phyloP scores from a whole-genome alignment of 2,888 invertebrate genomes.

The Lasioglossum villosulum region DNA sequence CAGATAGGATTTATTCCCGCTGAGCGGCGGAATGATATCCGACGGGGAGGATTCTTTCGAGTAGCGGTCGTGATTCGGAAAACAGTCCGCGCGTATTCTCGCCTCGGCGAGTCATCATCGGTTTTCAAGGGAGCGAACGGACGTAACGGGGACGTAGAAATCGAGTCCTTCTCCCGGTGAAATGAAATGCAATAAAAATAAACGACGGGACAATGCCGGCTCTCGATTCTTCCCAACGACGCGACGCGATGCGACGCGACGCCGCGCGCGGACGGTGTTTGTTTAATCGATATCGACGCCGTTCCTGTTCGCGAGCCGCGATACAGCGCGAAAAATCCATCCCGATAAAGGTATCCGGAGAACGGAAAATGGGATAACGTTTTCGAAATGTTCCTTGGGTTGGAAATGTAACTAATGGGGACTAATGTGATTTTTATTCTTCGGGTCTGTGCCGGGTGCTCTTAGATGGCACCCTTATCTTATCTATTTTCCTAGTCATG shows the following conservation, averaged over 20 bases:
- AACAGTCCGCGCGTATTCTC: slow-evolving; percentile 3
- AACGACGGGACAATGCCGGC: neutral
- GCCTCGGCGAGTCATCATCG: neutral
- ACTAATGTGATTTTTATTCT: neutral
- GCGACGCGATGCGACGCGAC: neutral
- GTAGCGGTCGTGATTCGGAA: neutral
- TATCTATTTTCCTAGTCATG: no score
- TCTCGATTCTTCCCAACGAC: neutral
- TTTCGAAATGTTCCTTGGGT: neutral
- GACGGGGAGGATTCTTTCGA: slow-evolving; percentile 1
- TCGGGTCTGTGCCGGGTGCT: neutral
- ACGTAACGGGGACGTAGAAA: neutral
- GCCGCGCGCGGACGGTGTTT: neutral
- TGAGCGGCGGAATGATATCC: slow-evolving; percentile 24
- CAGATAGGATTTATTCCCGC: slow-evolving; percentile 23
- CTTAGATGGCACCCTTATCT: neutral
- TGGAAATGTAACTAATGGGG: neutral
- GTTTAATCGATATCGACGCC: slow-evolving; percentile 25
- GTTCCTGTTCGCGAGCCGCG: slow-evolving; percentile 10
- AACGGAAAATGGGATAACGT: neutral
- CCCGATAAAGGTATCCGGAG: neutral
- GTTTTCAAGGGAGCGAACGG: neutral
- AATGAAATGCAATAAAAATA: neutral
- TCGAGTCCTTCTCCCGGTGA: neutral
- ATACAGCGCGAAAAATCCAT: neutral